phyloP scores from a whole-genome alignment of 2,888 invertebrate species.

The Pseudococcus viburni region DNA sequence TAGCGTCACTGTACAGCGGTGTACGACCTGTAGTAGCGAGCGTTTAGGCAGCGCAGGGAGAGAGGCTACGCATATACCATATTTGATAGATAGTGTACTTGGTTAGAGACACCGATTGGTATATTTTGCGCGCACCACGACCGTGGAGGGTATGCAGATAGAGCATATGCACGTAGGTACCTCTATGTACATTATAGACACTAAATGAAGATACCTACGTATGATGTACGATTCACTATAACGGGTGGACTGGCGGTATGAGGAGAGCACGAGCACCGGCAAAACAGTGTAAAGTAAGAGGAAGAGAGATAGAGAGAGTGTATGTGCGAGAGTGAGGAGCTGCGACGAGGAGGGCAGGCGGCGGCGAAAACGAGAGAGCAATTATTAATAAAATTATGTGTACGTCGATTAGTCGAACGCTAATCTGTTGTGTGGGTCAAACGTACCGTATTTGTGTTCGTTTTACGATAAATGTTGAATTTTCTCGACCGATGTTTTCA shows the following conservation, averaged over 20 bases:
- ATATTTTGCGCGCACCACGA: neutral
- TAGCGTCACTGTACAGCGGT: conserved; percentile 20
- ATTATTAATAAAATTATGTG: conserved; percentile 49
- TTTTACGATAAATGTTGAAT: neutral
- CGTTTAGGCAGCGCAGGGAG: neutral
- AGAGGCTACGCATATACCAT: neutral
- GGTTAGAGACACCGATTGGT: conserved; percentile 18
- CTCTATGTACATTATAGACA: neutral
- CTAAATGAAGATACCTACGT: conserved; percentile 5
- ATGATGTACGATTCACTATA: neutral
- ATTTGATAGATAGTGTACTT: neutral
- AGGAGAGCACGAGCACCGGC: neutral
- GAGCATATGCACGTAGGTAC: neutral
- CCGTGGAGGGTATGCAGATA: neutral
- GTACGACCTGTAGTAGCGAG: conserved; percentile 7
- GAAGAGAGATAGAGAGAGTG: neutral
- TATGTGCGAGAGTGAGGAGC: neutral
- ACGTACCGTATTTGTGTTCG: conserved; percentile 30
- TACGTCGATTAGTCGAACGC: conserved; percentile 49
- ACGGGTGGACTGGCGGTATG: neutral
- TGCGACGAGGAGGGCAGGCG: neutral
- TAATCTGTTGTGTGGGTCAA: conserved; percentile 42
- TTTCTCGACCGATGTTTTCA: neutral
- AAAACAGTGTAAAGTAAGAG: neutral
- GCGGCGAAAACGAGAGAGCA: conserved; percentile 26